Evolutionary conservation across 2,113 vertebrate genomes (phyloP), one percentile per base, ranked within the genome.

Genomic region (Stigmatopora nigra): DNA sequence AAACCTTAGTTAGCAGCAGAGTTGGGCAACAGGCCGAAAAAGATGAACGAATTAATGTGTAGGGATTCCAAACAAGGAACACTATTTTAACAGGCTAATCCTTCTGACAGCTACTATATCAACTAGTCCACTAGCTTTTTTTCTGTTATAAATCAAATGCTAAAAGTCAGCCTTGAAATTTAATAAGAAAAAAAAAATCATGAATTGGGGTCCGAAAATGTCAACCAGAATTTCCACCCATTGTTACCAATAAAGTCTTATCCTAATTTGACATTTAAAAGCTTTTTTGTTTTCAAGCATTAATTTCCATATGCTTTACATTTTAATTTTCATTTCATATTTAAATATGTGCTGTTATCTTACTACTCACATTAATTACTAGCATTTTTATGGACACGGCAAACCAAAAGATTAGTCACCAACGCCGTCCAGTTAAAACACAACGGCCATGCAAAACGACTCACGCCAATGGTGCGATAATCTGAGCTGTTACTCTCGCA

Each of bases 391-490:
- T 45, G 19, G 13, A 15, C 59, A 45, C 38, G 20, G 12, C 36
- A 45, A 56, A 14, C 12, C 53, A 56, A 56, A 47, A 44, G 20
- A 73, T 79, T 73, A 79, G 68, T 65, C 25, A 41, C 56, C 55
- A 75, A 61, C n/a, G 81, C 61, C 92, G 89, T 92, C 92, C 92
- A 88, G 65, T 72, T 72, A 31, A 56, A 56, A 58, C 80, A 78
- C 85, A 25, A 17, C 70, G 61, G 53, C 78, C 91, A 92, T 92
- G 92, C 62, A 7, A 65, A 65, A 17, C 79, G 87, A 97, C 95
- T 97, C 95, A 99, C 96, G 91, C 91, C 92, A 85, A 94, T 90
- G 61, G 91, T 87, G 92, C 91, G 94, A 93, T 86, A 94, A 90
- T 93, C 87, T 84, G 94, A 93, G 77, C 93, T 82, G 88, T 92